Conservation (phyloP, 2,113 vertebrate genomes). For the Burhinus oedicnemus region DNA sequence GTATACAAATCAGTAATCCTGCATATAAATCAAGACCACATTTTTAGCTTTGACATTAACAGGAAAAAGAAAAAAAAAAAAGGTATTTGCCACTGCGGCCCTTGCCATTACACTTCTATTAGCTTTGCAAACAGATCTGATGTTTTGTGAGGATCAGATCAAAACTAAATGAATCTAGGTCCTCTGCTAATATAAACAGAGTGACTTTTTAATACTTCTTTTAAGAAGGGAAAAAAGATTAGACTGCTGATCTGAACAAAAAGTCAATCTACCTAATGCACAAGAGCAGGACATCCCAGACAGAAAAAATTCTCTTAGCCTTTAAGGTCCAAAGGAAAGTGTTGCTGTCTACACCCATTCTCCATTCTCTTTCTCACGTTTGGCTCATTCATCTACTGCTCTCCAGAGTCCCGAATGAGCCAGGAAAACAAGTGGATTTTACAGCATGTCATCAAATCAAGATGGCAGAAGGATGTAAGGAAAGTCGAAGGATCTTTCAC, state of each 20-base stretch:
- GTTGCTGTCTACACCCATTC: not conserved
- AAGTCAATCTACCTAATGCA: not conserved
- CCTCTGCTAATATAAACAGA: not conserved
- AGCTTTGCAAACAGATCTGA: not conserved
- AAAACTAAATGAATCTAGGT: not conserved
- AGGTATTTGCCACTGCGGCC: not conserved
- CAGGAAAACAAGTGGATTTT: not conserved
- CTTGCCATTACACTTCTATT: not conserved
- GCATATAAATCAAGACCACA: not conserved
- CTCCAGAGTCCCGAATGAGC: not conserved
- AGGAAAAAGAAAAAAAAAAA: not conserved
- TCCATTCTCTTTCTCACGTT: not conserved
- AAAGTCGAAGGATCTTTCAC: not conserved
- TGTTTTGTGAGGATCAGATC: not conserved
- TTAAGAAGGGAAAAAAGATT: not conserved
- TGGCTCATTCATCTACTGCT: not conserved
- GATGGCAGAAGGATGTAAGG: not conserved
- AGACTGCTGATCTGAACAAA: not conserved
- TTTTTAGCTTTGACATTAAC: conserved; percentile 6
- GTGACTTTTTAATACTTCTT: not conserved
- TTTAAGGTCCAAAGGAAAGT: not conserved
- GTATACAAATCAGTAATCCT: not conserved
- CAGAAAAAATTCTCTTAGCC: not conserved
- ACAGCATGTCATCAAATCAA: not conserved
- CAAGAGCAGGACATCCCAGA: not conserved